Conservation (phyloP, 2,797 vertebrate species). For the Arctocebus calabarensis region DNA sequence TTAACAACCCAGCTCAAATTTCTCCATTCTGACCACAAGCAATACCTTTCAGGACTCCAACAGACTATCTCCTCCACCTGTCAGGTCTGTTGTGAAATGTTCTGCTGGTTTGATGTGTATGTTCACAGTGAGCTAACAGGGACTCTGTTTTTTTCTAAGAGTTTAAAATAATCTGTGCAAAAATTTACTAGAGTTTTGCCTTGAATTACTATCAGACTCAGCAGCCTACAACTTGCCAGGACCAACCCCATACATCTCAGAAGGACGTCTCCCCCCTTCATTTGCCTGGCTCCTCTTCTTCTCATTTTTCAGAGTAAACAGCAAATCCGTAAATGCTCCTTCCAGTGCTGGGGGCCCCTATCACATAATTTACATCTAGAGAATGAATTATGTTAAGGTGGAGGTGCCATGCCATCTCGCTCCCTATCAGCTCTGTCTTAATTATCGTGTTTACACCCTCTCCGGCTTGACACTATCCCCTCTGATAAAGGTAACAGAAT, state of each 20-base stretch:
- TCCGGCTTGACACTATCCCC: background rate
- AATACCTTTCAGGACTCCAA: background rate
- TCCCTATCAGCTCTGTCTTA: background rate
- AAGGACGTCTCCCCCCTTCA: background rate
- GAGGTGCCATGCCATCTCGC: background rate
- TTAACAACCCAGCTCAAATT: background rate
- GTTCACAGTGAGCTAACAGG: background rate
- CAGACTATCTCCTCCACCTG: background rate
- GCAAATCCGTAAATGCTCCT: background rate
- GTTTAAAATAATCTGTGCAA: constrained; percentile 25
- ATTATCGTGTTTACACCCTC: background rate
- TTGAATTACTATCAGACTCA: background rate
- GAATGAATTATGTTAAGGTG: background rate
- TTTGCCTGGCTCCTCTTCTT: background rate
- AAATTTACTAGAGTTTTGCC: background rate
- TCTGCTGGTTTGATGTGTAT: background rate
- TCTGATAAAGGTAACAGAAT: background rate
- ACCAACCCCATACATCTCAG: background rate
- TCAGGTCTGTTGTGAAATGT: background rate
- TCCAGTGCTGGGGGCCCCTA: background rate
- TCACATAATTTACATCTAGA: background rate
- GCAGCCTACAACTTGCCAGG: background rate
- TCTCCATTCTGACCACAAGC: background rate
- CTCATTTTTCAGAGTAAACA: background rate
- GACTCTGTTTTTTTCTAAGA: background rate